Evolutionary conservation across 2,113 vertebrate genomes (phyloP).

Genomic region (Nymphicus hollandicus): DNA sequence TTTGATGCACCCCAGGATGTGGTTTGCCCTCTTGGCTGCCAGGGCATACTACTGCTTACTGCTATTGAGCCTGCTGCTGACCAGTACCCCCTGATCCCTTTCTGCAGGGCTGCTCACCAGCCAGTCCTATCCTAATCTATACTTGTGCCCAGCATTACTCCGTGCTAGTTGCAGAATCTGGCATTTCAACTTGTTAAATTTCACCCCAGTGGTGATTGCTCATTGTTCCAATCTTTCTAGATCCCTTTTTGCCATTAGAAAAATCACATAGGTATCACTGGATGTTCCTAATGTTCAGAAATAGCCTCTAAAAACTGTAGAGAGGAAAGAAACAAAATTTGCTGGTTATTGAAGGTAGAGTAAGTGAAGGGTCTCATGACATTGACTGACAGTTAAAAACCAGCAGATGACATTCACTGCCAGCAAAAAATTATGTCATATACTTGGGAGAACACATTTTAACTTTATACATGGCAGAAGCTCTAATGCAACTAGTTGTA

Average conservation of each 20-base stretch:
- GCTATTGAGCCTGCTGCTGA: too few relatives aligned
- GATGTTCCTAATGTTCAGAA: not conserved
- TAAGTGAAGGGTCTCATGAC: not conserved
- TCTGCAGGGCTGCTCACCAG: not conserved
- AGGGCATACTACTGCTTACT: too few relatives aligned
- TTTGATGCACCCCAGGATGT: not conserved
- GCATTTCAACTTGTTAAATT: not conserved
- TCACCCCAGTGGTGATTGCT: not conserved
- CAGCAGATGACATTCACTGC: not conserved
- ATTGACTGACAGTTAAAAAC: not conserved
- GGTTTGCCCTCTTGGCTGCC: too few relatives aligned
- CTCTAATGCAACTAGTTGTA: not conserved
- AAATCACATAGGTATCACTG: not conserved
- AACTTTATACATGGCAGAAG: not conserved
- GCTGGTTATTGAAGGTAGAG: not conserved
- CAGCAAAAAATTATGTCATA: not conserved
- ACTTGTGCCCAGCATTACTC: not conserved
- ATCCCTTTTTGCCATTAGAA: not conserved
- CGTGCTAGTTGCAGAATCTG: not conserved
- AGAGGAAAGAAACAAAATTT: not conserved
- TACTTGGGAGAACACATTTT: not conserved
- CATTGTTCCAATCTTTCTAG: not conserved
- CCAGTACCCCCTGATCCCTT: not conserved
- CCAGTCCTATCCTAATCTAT: not conserved
- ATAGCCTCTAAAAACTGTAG: not conserved